Evolutionary conservation across 1,140 invertebrate species (phyloP).

Genomic region (Drosophila tropicalis): DNA sequence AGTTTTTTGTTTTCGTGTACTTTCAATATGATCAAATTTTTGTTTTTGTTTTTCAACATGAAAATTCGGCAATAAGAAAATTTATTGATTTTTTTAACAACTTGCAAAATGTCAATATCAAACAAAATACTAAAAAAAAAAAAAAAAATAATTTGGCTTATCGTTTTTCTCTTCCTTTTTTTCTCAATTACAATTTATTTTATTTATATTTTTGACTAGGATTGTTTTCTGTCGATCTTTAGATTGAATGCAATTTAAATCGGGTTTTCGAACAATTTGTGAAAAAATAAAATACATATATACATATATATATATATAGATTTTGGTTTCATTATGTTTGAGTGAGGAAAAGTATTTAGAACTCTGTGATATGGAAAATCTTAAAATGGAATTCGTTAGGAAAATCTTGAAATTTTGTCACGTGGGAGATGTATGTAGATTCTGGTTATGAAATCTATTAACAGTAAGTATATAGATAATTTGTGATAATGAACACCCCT

Average conservation of each 20-base stretch:
- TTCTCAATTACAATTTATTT: not conserved
- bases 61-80: constrained; percentile 25
- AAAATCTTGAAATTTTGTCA: not conserved
- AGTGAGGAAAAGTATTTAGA: too few relatives aligned
- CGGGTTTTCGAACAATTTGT: too few relatives aligned
- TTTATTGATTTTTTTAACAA: not conserved
- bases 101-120: not conserved
- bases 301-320: too few relatives aligned
- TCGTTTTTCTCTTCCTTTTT: not conserved
- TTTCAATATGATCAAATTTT: constrained; percentile 20
- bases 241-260: not conserved
- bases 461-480: not conserved
- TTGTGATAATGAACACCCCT: too few relatives aligned
- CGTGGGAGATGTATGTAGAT: not conserved
- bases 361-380: too few relatives aligned
- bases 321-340: too few relatives aligned
- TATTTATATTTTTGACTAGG: not conserved
- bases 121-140: not conserved
- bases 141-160: not conserved
- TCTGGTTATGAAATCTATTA: not conserved
- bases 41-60: constrained; percentile 20
- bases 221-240: constrained; percentile 2
- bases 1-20: constrained; percentile 47
- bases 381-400: too few relatives aligned
- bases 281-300: too few relatives aligned